A percentile compares a stretch with the other conserved stretches of the same genome.
phyloP scores from a whole-genome alignment of 92 coral and sea anemone species.

The Umimayanthus chanpuru region DNA sequence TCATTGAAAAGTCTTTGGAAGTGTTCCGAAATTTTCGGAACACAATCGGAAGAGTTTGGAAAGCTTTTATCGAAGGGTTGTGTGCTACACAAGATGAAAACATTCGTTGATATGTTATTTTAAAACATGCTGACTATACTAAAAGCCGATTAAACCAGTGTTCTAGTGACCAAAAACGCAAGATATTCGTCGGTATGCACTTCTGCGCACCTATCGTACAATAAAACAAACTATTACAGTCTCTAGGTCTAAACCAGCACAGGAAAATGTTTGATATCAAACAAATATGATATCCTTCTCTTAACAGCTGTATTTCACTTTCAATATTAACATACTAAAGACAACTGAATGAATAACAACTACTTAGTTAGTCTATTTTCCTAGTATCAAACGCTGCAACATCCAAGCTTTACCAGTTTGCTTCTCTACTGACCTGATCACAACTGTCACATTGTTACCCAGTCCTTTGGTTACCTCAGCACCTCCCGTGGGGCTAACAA shows the following conservation, averaged over 20 bases:
- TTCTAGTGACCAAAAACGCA: no score
- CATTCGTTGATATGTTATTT: no score
- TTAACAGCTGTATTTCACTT: neutral
- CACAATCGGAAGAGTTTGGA: no score
- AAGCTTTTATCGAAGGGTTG: no score
- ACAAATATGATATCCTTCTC: neutral
- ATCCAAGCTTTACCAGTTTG: neutral
- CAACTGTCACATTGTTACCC: conserved; percentile 85
- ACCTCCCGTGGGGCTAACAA: conserved; percentile 88
- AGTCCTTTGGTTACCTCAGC: conserved; percentile 69
- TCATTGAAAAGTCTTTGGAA: no score
- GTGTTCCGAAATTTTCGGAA: no score
- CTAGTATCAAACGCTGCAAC: neutral
- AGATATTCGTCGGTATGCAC: no score
- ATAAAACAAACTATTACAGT: neutral
- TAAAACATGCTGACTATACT: no score
- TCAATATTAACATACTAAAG: neutral
- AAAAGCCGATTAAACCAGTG: no score
- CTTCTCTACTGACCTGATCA: conserved; percentile 51
- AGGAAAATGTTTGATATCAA: neutral
- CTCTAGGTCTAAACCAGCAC: neutral
- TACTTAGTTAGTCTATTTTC: neutral
- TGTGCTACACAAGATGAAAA: no score
- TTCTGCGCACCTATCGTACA: no score
- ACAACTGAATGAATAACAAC: neutral